phyloP scores from a whole-genome alignment of 2,888 invertebrate genomes.

The Vanessa cardui region DNA sequence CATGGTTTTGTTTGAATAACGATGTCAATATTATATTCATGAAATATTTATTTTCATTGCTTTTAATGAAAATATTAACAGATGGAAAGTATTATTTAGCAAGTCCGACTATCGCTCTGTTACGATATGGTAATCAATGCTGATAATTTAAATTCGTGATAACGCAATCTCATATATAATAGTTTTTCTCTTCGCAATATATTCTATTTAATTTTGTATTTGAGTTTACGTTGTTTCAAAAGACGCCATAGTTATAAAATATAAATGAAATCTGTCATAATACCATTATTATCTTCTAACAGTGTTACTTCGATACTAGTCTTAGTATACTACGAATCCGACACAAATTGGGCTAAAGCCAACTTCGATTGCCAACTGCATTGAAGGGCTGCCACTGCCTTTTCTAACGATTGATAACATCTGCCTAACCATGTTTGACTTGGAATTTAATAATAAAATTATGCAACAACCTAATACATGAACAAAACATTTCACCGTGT shows the following conservation, averaged over 20 bases:
- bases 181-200: constrained; percentile 19
- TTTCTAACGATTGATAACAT: constrained; percentile 58
- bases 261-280: constrained; percentile 5
- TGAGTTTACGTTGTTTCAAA: too few species aligned
- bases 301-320: constrained; percentile 49
- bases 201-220: background rate
- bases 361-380: constrained; percentile 65
- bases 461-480: constrained; percentile 18
- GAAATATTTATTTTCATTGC: background rate
- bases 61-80: constrained; percentile 21
- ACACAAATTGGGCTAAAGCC: constrained; percentile 69
- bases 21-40: background rate
- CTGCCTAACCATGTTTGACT: constrained; percentile 51
- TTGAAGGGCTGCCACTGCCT: constrained; percentile 56
- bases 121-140: constrained; percentile 68
- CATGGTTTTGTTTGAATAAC: constrained; percentile 2
- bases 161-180: constrained; percentile 50
- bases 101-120: constrained; percentile 58
- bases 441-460: constrained; percentile 40
- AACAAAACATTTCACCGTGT: constrained; percentile 40
- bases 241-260: too few species aligned
- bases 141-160: constrained; percentile 62
- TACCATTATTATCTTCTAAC: constrained; percentile 19
- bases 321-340: constrained; percentile 54
- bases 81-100: constrained; percentile 48